Percentiles rank a stretch among this genome's conserved stretches.
phyloP scores from a whole-genome alignment of 2,888 invertebrate species.

The Aromia moschata region DNA sequence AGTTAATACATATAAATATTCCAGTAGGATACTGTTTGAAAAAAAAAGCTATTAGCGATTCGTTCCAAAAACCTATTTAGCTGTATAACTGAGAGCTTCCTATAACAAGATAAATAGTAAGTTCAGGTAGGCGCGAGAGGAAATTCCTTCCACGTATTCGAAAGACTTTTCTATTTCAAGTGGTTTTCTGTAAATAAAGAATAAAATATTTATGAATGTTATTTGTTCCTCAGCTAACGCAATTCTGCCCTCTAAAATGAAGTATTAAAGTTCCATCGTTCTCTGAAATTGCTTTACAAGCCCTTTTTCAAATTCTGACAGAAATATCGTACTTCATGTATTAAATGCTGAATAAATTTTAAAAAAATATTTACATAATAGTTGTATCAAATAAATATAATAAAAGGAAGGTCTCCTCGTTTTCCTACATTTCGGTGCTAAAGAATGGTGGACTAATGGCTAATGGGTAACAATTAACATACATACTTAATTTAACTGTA shows the following conservation, averaged over 20 bases:
- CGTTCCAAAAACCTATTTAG: conserved; percentile 22
- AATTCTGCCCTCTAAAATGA: neutral
- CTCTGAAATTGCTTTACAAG: neutral
- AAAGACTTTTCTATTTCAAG: neutral
- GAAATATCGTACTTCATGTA: no score
- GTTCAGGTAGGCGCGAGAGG: neutral
- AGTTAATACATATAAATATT: no score
- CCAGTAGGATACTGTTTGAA: conserved; percentile 16
- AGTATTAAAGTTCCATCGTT: neutral
- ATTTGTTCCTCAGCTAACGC: neutral
- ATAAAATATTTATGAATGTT: neutral
- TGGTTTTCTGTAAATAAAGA: neutral
- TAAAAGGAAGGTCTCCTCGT: no score
- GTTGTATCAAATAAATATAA: no score
- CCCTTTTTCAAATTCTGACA: neutral
- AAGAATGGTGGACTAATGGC: no score
- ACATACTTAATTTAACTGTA: no score
- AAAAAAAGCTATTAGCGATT: conserved; percentile 29
- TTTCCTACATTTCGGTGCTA: no score
- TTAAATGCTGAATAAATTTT: no score
- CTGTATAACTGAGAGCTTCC: conserved; percentile 30
- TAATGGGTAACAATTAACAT: no score
- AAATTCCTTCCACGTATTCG: neutral
- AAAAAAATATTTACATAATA: no score
- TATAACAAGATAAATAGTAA: conserved; percentile 29